phyloP scores from a whole-genome alignment of 2,888 invertebrate species.

The Noctua fimbriata region DNA sequence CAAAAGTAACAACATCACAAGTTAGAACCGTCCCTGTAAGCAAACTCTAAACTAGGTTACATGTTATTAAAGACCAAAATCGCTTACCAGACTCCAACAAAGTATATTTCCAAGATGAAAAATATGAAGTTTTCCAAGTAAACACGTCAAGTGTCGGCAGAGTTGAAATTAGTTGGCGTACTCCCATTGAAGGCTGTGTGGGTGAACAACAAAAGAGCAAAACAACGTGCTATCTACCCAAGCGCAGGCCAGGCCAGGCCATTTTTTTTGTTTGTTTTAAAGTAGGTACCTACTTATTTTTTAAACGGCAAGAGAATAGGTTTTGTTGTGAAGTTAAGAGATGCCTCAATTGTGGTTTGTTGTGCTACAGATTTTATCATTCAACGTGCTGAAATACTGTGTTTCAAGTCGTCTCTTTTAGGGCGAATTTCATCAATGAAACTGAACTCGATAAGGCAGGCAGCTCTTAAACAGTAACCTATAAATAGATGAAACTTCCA shows the following conservation, averaged over 20 bases:
- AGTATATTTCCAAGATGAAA: constrained; percentile 63
- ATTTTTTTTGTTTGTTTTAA: constrained; percentile 31
- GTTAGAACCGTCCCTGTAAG: constrained; percentile 22
- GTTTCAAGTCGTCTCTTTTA: not conserved
- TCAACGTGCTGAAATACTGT: not conserved
- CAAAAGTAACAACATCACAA: constrained; percentile 31
- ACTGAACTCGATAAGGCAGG: not conserved
- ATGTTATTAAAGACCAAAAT: constrained; percentile 48
- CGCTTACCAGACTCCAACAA: constrained; percentile 50
- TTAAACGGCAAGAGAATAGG: constrained; percentile 13
- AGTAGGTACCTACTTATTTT: constrained; percentile 11
- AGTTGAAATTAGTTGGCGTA: constrained; percentile 70
- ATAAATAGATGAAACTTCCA: not conserved
- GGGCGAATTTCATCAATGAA: not conserved
- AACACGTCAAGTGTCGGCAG: constrained; percentile 66
- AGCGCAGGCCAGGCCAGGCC: constrained; percentile 47
- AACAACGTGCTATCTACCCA: constrained; percentile 61
- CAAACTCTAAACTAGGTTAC: constrained; percentile 40
- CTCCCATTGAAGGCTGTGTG: constrained; percentile 60
- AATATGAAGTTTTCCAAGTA: constrained; percentile 70
- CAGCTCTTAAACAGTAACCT: not conserved
- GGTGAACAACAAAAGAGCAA: constrained; percentile 58
- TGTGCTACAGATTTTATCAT: not conserved
- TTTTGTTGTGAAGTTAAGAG: not conserved
- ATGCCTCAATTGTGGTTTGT: not conserved